Conservation (phyloP, 2,888 invertebrate genomes). For the Diogma glabrata region DNA sequence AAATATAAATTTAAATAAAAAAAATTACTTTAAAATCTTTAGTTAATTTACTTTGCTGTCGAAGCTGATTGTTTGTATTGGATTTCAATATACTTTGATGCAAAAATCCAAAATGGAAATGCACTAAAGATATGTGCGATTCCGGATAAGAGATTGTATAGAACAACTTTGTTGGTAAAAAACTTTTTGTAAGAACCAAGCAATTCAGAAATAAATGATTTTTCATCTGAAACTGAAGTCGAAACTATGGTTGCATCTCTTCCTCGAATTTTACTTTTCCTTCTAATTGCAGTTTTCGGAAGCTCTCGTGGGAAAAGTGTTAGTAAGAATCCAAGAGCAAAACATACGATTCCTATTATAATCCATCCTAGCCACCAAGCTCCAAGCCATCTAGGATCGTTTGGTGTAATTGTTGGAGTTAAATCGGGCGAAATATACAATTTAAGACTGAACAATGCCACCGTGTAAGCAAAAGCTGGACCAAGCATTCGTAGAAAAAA, state of each 20-base stretch:
- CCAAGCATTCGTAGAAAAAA: constrained; percentile 57
- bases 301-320: too few relatives aligned
- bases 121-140: constrained; percentile 55
- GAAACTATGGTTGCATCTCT: too few relatives aligned
- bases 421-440: constrained; percentile 53
- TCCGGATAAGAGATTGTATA: too few relatives aligned
- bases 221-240: too few relatives aligned
- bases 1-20: too few relatives aligned
- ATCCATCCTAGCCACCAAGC: constrained; percentile 78
- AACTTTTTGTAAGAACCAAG: too few relatives aligned
- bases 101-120: constrained; percentile 58
- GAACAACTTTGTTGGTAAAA: too few relatives aligned
- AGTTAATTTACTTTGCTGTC: neutral
- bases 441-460: constrained; percentile 52
- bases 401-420: constrained; percentile 50
- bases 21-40: neutral
- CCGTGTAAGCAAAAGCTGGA: constrained; percentile 53
- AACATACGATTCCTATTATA: constrained; percentile 46
- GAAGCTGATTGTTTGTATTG: constrained; percentile 58
- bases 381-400: constrained; percentile 66
- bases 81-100: constrained; percentile 63
- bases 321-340: too few relatives aligned
- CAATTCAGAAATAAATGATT: too few relatives aligned
- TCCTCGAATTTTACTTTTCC: too few relatives aligned
- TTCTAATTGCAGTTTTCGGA: too few relatives aligned